These are phyloP conservation scores for Plagodis pulveraria DNA, from an alignment of 2,888 invertebrate genomes.

Conservation along the genomic window DNA sequence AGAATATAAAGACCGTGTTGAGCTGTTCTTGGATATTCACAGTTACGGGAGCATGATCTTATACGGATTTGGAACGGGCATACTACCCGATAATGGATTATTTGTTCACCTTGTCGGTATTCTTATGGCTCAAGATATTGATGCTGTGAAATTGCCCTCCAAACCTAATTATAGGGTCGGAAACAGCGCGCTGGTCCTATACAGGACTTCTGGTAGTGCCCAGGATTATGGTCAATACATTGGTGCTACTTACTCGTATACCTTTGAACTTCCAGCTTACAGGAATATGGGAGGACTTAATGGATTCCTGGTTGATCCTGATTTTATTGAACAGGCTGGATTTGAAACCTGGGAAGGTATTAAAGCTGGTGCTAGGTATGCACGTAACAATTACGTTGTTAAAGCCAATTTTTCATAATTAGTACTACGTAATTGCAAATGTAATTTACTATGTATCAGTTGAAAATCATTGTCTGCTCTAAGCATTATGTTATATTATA, in stretches of 20 bases:
- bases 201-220: slow-evolving; percentile 86
- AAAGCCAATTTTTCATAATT: no score
- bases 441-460: no score
- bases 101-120: slow-evolving; percentile 63
- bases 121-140: slow-evolving; percentile 66
- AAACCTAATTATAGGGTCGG: slow-evolving; percentile 79
- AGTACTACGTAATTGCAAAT: no score
- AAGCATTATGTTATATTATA: no score
- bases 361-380: slow-evolving; percentile 70
- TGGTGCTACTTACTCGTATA: slow-evolving; percentile 83
- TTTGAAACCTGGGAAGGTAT: slow-evolving; percentile 86
- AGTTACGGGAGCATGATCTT: slow-evolving; percentile 87
- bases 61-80: slow-evolving; percentile 57
- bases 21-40: slow-evolving; percentile 89
- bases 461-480: no score
- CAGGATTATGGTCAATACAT: slow-evolving; percentile 85
- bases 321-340: slow-evolving; percentile 83
- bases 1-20: slow-evolving; percentile 72
- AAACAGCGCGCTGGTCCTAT: slow-evolving; percentile 74
- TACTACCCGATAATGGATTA: slow-evolving; percentile 71
- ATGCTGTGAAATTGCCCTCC: slow-evolving; percentile 60
- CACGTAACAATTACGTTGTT: slow-evolving; percentile 44
- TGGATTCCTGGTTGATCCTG: slow-evolving; percentile 84
- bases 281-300: slow-evolving; percentile 46
- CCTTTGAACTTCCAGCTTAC: slow-evolving; percentile 85